Conservation (phyloP, 2,797 vertebrate species). For the Ciconia nigra region DNA sequence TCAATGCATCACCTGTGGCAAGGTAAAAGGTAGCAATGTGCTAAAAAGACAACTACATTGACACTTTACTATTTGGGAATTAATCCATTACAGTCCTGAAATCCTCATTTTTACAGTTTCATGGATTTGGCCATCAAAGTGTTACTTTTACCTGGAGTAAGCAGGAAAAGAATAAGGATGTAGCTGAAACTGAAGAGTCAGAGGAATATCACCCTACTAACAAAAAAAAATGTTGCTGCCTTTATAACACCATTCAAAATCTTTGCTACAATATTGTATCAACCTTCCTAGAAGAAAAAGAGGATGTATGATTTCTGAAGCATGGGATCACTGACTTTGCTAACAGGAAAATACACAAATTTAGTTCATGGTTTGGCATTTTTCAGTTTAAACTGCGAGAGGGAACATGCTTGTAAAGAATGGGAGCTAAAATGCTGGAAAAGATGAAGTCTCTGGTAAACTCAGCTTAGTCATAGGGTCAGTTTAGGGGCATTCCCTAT, state of each 20-base stretch:
- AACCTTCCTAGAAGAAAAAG: not conserved
- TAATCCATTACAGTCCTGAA: not conserved
- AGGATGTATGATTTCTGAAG: not conserved
- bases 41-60: not conserved
- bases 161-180: not conserved
- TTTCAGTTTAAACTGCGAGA: not conserved
- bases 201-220: not conserved
- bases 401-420: not conserved
- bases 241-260: not conserved
- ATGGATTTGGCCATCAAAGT: not conserved
- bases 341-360: not conserved
- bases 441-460: not conserved
- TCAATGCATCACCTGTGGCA: not conserved
- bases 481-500: constrained; percentile 21
- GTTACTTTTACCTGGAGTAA: not conserved
- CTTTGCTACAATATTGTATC: not conserved
- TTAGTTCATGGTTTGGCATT: not conserved
- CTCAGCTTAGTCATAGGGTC: not conserved
- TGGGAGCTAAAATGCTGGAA: not conserved
- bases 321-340: constrained; percentile 12
- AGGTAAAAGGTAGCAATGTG: not conserved
- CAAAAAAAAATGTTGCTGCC: not conserved
- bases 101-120: not conserved
- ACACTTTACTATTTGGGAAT: not conserved
- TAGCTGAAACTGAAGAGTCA: not conserved